Conservation (phyloP, 2,797 vertebrate species). For the Hapalemur alaotrensis region DNA sequence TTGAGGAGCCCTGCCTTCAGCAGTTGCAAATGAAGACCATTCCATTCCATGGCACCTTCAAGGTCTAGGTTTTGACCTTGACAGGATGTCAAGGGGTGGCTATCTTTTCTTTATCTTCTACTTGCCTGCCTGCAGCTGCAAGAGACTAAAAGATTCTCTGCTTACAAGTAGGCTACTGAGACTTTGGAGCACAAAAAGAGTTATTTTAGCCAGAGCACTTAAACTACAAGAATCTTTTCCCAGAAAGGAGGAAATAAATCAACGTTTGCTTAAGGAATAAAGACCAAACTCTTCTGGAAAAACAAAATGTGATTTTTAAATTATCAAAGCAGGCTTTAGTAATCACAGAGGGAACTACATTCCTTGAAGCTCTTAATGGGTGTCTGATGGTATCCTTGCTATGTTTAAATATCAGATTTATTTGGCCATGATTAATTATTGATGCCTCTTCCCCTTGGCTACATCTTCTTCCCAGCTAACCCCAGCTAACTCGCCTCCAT, state of each 20-base stretch:
- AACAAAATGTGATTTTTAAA: slow-evolving; percentile 59
- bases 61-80: slow-evolving; percentile 32
- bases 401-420: background rate
- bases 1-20: accelerated
- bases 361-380: background rate
- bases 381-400: background rate
- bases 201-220: background rate
- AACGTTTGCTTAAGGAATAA: slow-evolving; percentile 60
- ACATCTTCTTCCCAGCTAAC: background rate
- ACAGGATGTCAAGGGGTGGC: background rate
- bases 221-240: background rate
- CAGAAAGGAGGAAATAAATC: slow-evolving; percentile 53
- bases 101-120: background rate
- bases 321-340: slow-evolving; percentile 39
- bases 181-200: background rate
- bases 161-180: background rate
- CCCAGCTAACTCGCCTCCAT: background rate
- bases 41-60: background rate
- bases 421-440: background rate
- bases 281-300: slow-evolving; percentile 55
- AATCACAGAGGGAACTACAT: slow-evolving; percentile 7
- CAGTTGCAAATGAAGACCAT: background rate
- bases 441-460: background rate
- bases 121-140: background rate
- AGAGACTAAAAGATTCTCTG: background rate